Percentiles rank a stretch among this genome's conserved stretches.
Conservation (phyloP, 1,140 invertebrate species). For the Drosophila sechellia region DNA sequence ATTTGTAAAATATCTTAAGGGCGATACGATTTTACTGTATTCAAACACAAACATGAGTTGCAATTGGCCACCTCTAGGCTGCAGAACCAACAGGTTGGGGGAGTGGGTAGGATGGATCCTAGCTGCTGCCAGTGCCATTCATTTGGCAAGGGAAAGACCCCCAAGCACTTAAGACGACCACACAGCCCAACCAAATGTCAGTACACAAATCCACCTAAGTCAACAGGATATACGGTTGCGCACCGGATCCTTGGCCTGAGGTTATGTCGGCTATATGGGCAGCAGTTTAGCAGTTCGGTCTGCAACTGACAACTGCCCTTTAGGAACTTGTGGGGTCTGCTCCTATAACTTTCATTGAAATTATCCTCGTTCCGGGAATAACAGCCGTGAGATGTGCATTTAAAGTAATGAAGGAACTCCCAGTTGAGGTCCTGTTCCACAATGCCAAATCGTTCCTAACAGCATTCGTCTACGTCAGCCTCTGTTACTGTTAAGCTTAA, state of each 20-base stretch:
- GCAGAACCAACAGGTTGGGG: constrained; percentile 37
- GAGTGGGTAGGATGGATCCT: constrained; percentile 3
- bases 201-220: constrained; percentile 51
- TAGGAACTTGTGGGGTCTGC: background rate
- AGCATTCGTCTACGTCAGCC: background rate
- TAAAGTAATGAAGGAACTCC: background rate
- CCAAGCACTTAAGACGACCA: constrained; percentile 52
- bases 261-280: background rate
- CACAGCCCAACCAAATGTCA: constrained; percentile 59
- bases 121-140: constrained; percentile 25
- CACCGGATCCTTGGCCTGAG: constrained; percentile 18
- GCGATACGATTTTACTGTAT: too few species aligned
- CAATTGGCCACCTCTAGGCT: constrained; percentile 31
- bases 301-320: constrained; percentile 11
- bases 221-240: constrained; percentile 26
- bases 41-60: background rate
- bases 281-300: background rate
- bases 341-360: constrained; percentile 5
- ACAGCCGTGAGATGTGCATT: constrained; percentile 8
- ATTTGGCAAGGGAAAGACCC: constrained; percentile 2
- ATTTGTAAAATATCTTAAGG: too few species aligned
- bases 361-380: constrained; percentile 5
- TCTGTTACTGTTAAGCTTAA: constrained; percentile 28
- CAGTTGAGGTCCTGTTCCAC: constrained; percentile 9
- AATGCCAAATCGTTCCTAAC: constrained; percentile 9